Evolutionary conservation across 2,888 invertebrate species (phyloP), one percentile per base, ranked within the genome.

Genomic region (Pasiphila rectangulata): DNA sequence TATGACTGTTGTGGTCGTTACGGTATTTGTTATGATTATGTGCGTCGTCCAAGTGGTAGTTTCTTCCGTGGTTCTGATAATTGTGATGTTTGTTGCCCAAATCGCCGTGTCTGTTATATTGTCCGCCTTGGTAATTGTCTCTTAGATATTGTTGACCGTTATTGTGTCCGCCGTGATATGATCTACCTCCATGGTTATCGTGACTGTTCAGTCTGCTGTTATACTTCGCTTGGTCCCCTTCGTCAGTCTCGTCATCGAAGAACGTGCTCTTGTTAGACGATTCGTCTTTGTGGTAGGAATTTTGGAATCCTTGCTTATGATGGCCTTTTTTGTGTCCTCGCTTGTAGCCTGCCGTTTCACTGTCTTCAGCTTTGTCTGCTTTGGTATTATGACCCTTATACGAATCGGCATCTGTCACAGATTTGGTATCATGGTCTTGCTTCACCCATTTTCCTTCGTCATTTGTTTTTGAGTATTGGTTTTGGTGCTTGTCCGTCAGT

Each of bases 231-330:
- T 77, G 78, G 49, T 89, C 89, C 1, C 79, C 83, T 71, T 89
- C 89, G 44, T 89, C 89, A 45, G 79, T 86, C 1, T 77, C 90
- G 63, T 93, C 93, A 61, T 93, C 93, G 63, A 92, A 93, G 73
- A 89, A 93, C 17, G 92, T 93, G 43, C 92, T 91, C 60, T 92
- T 93, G 62, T 91, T 92, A 0, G 92, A 93, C 6, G 91, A 91
- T 66, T 93, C 93, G 57, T 93, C 93, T 70, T 93, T 93, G 61
- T 92, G 92, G 61, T 93, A 93, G 7, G 91, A 90, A 62, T 93
- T 93, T 59, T 90, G 91, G 67, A 92, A 94, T 10, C 93, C 93
- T 55, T 92, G 90, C 45, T 92, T 92, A 58, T 92, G 92, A 56
- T 93, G 93, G 2, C 93, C 93, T 67, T 93, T 93, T 63, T 92